Evolutionary conservation across 1,140 invertebrate species (phyloP), one percentile per base, ranked within the genome.

Genomic region (Cyphomyrmex costatus): DNA sequence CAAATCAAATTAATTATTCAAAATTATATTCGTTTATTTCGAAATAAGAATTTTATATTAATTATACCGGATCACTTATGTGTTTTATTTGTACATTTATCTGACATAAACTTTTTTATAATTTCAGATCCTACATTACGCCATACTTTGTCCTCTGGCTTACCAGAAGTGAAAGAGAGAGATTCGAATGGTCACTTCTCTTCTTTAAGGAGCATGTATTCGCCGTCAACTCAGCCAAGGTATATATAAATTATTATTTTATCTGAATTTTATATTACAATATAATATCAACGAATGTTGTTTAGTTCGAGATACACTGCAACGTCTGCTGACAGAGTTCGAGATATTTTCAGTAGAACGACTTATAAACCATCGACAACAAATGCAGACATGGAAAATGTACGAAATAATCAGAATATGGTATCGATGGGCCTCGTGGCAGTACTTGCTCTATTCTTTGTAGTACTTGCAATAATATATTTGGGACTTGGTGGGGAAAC

Each of bases 381-480:
- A 30, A 86, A 56, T 19, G 46, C 85, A n/a, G 89, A 88, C 42
- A 92, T 93, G 58, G 94, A 94, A 30, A 94, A 95, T 49, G 66
- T 90, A 24, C 94, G 93, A 65, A 95, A 95, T 78, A 93, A 92
- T 84, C 94, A 96, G 89, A 97, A 97, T 90, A 93, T 97, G 63
- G 95, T 97, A 19, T 97, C 97, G 2, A 96, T 97, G 90, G 95
- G 96, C 56, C 95, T 97, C 24, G 95, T 97, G 84, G 95, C 94
- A 12, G 94, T 96, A 51, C 95, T 96, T 21, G 95, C 96, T 77
- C 93, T 96, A 90, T 97, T 97, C 95, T 97, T 97, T 94, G 95
- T 96, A 91, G 92, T 96, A 86, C 94, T 97, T 92, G 96, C 96
- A 74, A 95, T 97, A 88, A 95, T 96, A 94, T 97, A 97, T 93